Conservation (phyloP, 2,888 invertebrate species). For the Nemotelus nigrinus region DNA sequence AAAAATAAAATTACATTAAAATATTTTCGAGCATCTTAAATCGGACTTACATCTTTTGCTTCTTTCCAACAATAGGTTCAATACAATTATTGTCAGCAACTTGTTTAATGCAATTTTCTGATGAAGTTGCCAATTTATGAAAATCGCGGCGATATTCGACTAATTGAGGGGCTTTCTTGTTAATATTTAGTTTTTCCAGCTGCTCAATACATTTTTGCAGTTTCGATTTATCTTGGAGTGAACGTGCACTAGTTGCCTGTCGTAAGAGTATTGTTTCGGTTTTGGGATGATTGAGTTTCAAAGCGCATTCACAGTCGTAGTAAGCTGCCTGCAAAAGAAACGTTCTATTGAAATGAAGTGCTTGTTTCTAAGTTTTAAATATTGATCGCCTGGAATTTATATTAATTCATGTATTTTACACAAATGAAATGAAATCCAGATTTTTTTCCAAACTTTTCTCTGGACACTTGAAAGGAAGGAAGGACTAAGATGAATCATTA, state of each 20-base stretch:
- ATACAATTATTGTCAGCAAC: background rate
- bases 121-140: background rate
- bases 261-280: slow-evolving; percentile 48
- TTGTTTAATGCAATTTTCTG: background rate
- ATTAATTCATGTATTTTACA: too few relatives aligned
- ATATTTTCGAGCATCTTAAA: background rate
- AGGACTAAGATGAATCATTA: too few relatives aligned
- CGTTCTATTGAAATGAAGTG: background rate
- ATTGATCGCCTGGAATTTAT: background rate
- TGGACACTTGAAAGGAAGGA: too few relatives aligned
- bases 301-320: slow-evolving; percentile 59
- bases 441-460: too few relatives aligned
- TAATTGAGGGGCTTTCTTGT: background rate
- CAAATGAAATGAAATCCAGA: too few relatives aligned
- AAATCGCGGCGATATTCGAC: background rate
- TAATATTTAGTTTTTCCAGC: background rate
- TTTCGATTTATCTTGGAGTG: slow-evolving; percentile 35
- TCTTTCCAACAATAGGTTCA: background rate
- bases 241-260: slow-evolving; percentile 48
- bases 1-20: slow-evolving; percentile 2
- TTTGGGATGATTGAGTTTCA: slow-evolving; percentile 55
- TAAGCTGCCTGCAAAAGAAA: slow-evolving; percentile 54
- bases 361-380: background rate
- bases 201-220: slow-evolving; percentile 38
- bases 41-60: slow-evolving; percentile 44